Percentiles rank a stretch among this genome's conserved stretches.
phyloP scores from a whole-genome alignment of 2,797 vertebrate species.

The Brachyalestes nurse region DNA sequence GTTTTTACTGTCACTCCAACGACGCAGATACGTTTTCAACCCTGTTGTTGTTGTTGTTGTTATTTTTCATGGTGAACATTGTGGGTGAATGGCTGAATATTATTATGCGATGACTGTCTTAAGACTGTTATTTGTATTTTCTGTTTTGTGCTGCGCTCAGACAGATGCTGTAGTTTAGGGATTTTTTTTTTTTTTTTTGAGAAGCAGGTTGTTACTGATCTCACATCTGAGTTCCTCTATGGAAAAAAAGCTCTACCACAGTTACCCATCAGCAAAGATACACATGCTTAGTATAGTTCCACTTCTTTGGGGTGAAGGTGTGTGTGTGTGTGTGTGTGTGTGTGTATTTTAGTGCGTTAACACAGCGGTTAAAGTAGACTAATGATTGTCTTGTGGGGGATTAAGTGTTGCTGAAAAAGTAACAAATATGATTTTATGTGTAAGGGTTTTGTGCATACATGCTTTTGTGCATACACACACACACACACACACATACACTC shows the following conservation, averaged over 20 bases:
- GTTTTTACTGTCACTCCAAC: too few relatives aligned
- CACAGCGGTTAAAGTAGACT: too few relatives aligned
- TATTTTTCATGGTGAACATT: background rate
- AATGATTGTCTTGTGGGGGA: background rate
- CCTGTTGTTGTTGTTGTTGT: too few relatives aligned
- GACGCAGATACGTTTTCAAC: too few relatives aligned
- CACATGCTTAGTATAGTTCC: background rate
- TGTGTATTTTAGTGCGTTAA: background rate
- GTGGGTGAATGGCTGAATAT: background rate
- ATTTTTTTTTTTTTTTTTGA: background rate
- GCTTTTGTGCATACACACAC: background rate
- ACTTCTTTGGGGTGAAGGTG: background rate
- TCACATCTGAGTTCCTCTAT: background rate
- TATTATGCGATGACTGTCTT: background rate
- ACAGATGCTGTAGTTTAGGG: background rate
- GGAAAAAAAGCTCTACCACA: background rate
- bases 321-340: background rate
- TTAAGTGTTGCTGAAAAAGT: background rate
- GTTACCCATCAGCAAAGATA: background rate
- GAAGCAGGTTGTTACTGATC: slow-evolving; percentile 1
- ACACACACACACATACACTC: slow-evolving; percentile 1
- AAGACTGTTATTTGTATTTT: background rate
- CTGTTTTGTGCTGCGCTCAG: background rate
- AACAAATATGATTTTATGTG: slow-evolving; percentile 4
- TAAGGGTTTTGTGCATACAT: too few relatives aligned